phyloP scores from a whole-genome alignment of 2,113 vertebrate genomes.

The Ptilorrhoa leucosticta region DNA sequence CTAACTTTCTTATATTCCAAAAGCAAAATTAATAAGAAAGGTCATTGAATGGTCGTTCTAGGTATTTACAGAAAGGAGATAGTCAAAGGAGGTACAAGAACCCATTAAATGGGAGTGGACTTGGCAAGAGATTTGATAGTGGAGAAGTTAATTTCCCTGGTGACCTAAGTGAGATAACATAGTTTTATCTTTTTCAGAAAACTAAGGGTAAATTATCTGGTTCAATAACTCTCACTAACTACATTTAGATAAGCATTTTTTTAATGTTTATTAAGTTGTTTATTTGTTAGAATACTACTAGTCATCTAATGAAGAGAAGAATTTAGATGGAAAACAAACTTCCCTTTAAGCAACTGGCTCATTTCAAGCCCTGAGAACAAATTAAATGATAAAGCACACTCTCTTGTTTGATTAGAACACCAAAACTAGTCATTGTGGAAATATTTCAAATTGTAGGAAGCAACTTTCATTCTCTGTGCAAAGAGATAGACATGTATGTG shows the following conservation, averaged over 20 bases:
- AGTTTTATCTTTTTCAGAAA: constrained; percentile 89
- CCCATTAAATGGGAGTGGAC: constrained; percentile 77
- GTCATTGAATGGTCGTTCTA: constrained; percentile 77
- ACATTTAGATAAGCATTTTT: constrained; percentile 82
- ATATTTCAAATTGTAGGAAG: constrained; percentile 40
- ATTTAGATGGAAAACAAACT: constrained; percentile 70
- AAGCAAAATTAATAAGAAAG: constrained; percentile 76
- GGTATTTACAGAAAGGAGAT: constrained; percentile 78
- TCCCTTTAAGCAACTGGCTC: constrained; percentile 64
- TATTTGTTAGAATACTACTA: constrained; percentile 88
- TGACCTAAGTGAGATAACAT: constrained; percentile 88
- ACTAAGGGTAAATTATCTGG: constrained; percentile 85
- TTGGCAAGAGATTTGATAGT: constrained; percentile 83
- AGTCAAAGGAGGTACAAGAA: constrained; percentile 81
- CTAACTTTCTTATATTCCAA: constrained; percentile 22
- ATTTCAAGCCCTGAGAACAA: constrained; percentile 71
- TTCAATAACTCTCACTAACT: constrained; percentile 80
- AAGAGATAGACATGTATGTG: not conserved
- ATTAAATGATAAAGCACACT: constrained; percentile 70
- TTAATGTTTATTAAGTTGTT: constrained; percentile 83
- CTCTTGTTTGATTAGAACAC: constrained; percentile 51
- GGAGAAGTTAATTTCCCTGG: constrained; percentile 94
- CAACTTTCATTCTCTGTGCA: constrained; percentile 14
- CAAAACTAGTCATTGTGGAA: constrained; percentile 64
- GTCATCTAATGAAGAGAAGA: constrained; percentile 70